Evolutionary conservation across 2,888 invertebrate species (phyloP).

Genomic region (Calameuta filiformis): DNA sequence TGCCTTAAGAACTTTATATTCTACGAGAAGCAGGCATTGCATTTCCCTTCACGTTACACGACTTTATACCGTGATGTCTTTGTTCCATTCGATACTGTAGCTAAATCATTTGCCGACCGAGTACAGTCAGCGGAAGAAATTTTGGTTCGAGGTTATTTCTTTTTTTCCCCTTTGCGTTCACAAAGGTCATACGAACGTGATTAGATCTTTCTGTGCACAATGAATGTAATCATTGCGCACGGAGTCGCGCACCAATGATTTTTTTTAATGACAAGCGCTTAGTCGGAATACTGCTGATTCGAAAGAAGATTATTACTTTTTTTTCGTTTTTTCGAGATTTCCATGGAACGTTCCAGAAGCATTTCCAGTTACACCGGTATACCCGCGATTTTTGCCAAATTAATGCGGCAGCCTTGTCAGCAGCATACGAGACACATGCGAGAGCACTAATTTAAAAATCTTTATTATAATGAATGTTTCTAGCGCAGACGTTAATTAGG

Average conservation of each 20-base stretch:
- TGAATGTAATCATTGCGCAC: neutral
- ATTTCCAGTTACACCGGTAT: neutral
- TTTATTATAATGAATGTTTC: neutral
- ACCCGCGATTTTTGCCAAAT: neutral
- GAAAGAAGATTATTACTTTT: neutral
- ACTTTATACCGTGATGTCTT: neutral
- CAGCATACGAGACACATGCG: neutral
- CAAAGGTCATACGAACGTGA: neutral
- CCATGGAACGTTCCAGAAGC: neutral
- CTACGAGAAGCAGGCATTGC: neutral
- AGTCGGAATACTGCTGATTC: neutral
- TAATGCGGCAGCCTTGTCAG: neutral
- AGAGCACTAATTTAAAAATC: neutral
- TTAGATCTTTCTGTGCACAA: neutral
- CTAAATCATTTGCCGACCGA: neutral
- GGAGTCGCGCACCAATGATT: neutral
- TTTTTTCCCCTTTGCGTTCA: neutral
- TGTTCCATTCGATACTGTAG: neutral
- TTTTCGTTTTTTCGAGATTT: neutral
- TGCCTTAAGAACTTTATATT: neutral
- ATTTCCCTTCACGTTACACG: neutral
- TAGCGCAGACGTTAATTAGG: neutral
- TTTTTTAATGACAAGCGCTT: neutral
- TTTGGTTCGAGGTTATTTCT: neutral
- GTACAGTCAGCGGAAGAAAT: neutral